Conservation (phyloP, 2,888 invertebrate species). For the Panopea generosa region DNA sequence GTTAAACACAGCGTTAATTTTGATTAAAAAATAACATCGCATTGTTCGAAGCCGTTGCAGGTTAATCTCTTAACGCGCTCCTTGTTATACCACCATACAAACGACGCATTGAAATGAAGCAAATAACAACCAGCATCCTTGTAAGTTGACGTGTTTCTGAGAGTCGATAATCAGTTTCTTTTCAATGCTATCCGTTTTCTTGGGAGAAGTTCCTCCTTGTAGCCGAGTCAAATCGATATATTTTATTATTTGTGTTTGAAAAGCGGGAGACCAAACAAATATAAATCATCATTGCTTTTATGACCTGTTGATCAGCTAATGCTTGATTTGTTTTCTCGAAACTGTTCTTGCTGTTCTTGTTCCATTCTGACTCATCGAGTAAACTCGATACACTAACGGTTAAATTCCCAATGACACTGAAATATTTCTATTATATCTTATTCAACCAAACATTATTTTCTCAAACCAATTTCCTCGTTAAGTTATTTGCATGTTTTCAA, state of each 20-base stretch:
- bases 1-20: no score
- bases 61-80: no score
- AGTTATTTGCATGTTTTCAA: neutral
- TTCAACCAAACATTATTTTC: constrained; percentile 4
- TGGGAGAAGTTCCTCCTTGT: no score
- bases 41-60: no score
- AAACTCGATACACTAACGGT: neutral
- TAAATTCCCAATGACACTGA: neutral
- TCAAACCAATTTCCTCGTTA: neutral
- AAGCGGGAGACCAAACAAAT: neutral
- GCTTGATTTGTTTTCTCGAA: constrained; percentile 7
- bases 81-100: no score
- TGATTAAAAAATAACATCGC: no score
- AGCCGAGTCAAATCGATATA: neutral
- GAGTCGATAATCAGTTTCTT: no score
- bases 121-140: no score
- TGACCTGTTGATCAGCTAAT: constrained; percentile 33
- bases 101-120: no score
- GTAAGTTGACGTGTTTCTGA: no score
- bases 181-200: no score
- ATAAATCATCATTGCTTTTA: constrained; percentile 30
- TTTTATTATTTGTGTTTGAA: neutral
- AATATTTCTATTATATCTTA: neutral
- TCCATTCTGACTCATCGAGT: constrained; percentile 4
- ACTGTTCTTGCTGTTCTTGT: neutral